Base-by-base conservation (phyloP, 2,797 vertebrate species). In the Delichon dasypus region DNA sequence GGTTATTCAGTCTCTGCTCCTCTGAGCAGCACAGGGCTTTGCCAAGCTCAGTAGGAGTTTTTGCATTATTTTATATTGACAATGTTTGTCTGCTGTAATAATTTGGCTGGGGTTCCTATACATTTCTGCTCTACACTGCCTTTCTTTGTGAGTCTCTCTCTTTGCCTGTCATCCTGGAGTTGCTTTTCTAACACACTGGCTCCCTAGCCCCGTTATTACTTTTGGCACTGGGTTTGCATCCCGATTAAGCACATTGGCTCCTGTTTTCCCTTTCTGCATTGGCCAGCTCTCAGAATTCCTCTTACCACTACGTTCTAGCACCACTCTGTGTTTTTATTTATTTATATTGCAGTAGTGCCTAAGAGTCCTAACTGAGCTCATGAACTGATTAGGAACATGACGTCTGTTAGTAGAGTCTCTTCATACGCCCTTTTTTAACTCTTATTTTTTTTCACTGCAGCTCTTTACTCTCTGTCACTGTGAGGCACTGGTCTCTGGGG, bases 191-290 rank as follows among this genome's bases (percentile, higher is more conserved):
- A 93, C 42, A 1, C 84, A 27, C 80, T 97, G 97, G 92, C 95
- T 94, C 93, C 88, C 82, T 25, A 88, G 84, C 79, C 73, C 93
- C 30, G 77, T 95, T 97, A 94, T 94, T 96, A 95, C 85, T 81
- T 94, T 97, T 97, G 97, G 95, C 95, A 94, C 91, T 68, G 8
- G 1, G 16, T 91, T 83, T 88, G 93, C 92, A 96, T 96, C 95
- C 96, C 36, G 85, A 96, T 95, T 92, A 96, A 96, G 90, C 76
- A 73, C 70, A 72, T 78, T 94, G 95, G 94, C 95, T 95, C 89
- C 78, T 90, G 73, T 88, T 94, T 95, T 88, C 86, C 70, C 83
- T 96, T 91, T 96, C 94, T 88, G 16, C 13, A 2, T 16, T 94
- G 94, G 97, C 91, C 77, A 36, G 40, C 71, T 90, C 80, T 95